Evolutionary conservation across 2,888 invertebrate species (phyloP), one percentile per base, ranked within the genome.

Genomic region (Orgyia antiqua): DNA sequence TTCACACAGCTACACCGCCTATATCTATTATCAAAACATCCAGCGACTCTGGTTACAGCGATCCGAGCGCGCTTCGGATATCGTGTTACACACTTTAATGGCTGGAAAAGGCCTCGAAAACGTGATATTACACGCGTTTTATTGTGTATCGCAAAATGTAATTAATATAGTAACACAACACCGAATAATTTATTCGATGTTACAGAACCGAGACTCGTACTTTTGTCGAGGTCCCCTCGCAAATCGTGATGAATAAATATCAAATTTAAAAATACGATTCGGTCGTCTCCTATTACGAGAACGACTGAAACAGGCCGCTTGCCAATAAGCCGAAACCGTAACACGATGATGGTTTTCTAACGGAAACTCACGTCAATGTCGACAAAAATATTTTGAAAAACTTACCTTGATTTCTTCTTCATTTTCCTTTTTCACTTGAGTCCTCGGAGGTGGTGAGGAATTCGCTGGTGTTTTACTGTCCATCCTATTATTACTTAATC

Each of bases 341-440:
- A 72, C 60, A 68, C 63, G 69, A 76, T 66, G 68, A 77, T 72
- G 61, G 53, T 66, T 60, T 61, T 61, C 59, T 68, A 23, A 68
- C 74, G 78, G 79, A 79, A 79, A 68, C 66, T 58, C 58, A 38
- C 55, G 42, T 52, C 52, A 55, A 55, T 54, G 42, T 55, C 42
- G 33, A 27, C 31, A 19, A 58, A 60, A 65, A 61, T 53, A 51
- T 62, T 45, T 37, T 43, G 31, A 39, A 46, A 52, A 15, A 41
- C 61, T 67, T 82, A 93, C 93, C 89, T 92, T 92, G 69, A 93
- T 93, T 82, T 93, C 93, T 82, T 93, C 92, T 76, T 91, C 91
- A 55, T 89, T 84, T 69, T 93, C 92, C 73, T 92, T 92, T 74
- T 93, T 93, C 50, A 90, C 86, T 59, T 73, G 77, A 24, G 74